These are phyloP conservation scores for Sciurus carolinensis DNA, from an alignment of 2,797 vertebrate species.

Conservation along the genomic window DNA sequence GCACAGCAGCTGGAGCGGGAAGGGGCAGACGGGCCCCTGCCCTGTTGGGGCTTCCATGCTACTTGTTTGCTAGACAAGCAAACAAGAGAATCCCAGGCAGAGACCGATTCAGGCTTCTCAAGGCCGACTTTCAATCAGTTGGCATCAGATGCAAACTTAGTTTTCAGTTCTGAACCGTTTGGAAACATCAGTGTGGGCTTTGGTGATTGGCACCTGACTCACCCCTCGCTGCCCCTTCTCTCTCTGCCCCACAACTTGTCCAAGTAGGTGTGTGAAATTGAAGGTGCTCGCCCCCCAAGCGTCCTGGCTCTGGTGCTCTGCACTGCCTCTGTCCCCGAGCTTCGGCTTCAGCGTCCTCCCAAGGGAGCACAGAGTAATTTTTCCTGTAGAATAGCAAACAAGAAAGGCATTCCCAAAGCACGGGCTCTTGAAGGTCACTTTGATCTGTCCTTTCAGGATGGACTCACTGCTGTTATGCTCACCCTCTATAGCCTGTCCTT, in stretches of 20 bases:
- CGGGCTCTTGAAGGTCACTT: background rate
- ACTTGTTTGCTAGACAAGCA: background rate
- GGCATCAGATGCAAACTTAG: background rate
- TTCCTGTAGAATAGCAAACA: background rate
- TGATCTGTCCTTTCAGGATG: background rate
- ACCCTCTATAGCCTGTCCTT: background rate
- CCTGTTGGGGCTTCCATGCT: background rate
- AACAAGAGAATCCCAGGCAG: background rate
- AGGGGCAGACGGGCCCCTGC: background rate
- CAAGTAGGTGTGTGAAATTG: background rate
- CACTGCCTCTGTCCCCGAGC: background rate
- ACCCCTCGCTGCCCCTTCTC: background rate
- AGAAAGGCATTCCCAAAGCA: background rate
- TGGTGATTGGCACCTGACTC: rapidly evolving
- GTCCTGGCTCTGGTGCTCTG: too few relatives aligned
- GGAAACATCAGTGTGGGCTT: background rate
- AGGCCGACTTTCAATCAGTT: background rate
- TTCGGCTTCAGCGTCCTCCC: background rate
- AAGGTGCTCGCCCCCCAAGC: background rate
- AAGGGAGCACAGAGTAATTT: background rate
- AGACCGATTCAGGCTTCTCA: background rate
- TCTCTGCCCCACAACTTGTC: background rate
- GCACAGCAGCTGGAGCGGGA: background rate
- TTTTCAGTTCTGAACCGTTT: background rate
- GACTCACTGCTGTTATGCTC: background rate